Conservation (phyloP, 2,797 vertebrate genomes). For the Mus spretus region DNA sequence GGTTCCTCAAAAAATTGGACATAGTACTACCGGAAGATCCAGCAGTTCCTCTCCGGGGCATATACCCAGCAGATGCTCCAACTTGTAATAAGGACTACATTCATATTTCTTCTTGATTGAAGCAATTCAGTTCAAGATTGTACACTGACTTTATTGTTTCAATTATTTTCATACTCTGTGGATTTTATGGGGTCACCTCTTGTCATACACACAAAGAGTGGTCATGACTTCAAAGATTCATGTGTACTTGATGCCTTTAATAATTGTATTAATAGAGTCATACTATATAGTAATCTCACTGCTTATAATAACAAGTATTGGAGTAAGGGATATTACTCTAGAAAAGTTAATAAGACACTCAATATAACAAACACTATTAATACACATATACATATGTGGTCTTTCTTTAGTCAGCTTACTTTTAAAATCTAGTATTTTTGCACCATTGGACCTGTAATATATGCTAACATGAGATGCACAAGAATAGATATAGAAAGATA, state of each 20-base stretch:
- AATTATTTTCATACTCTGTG: conserved; percentile 11
- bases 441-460: not conserved
- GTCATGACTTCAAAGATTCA: not conserved
- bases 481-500: not conserved
- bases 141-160: not conserved
- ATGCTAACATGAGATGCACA: not conserved
- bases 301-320: too few relatives aligned
- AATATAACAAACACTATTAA: not conserved
- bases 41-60: too few relatives aligned
- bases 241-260: too few relatives aligned
- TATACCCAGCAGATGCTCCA: too few relatives aligned
- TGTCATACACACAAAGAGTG: not conserved
- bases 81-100: too few relatives aligned
- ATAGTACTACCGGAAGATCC: too few relatives aligned
- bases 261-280: too few relatives aligned
- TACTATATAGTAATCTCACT: too few relatives aligned
- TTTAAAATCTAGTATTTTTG: not conserved
- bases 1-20: too few relatives aligned
- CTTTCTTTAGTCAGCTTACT: not conserved
- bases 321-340: too few relatives aligned
- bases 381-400: not conserved
- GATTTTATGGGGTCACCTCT: not conserved
- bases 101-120: conserved; percentile 4
- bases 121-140: not conserved
- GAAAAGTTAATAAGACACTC: not conserved